A percentile compares a stretch with the other conserved stretches of the same genome.
These are phyloP conservation scores for Ranitomeya variabilis DNA, from an alignment of 2,113 vertebrate species.

Conservation along the genomic window DNA sequence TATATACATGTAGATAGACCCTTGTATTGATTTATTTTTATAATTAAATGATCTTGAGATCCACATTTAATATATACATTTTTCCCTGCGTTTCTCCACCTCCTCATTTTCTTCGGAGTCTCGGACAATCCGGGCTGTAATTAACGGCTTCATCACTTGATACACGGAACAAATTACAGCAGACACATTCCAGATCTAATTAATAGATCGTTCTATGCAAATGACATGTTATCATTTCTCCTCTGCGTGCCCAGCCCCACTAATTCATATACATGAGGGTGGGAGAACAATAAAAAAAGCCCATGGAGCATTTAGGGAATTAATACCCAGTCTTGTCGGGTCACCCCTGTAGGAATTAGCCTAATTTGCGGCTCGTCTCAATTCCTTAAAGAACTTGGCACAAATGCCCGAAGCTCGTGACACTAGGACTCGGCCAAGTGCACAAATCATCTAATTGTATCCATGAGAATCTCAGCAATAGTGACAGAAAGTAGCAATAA, in stretches of 20 bases:
- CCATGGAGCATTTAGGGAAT: background rate
- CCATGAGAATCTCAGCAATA: no score
- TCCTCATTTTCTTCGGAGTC: background rate
- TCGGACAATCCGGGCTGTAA: background rate
- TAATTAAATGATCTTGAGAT: no score
- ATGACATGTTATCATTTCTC: constrained; percentile 64
- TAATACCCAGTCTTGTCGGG: background rate
- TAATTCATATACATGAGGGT: constrained; percentile 79
- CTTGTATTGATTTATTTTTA: no score
- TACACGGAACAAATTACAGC: background rate
- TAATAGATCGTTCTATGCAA: constrained; percentile 61
- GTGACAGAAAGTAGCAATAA: no score
- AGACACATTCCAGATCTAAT: constrained; percentile 15
- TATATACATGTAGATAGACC: no score
- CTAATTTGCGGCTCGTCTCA: no score
- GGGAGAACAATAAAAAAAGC: constrained; percentile 70
- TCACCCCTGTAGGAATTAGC: no score
- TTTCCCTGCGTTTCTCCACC: background rate
- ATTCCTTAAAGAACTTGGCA: no score
- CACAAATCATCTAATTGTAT: no score
- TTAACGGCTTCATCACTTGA: background rate
- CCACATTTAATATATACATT: background rate
- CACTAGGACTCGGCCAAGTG: no score
- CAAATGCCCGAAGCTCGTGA: no score
- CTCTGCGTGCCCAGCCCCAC: constrained; percentile 62